A percentile compares a stretch with the other conserved stretches of the same genome.
Conservation (phyloP, 2,113 vertebrate genomes). For the Micronycteris hirsuta region DNA sequence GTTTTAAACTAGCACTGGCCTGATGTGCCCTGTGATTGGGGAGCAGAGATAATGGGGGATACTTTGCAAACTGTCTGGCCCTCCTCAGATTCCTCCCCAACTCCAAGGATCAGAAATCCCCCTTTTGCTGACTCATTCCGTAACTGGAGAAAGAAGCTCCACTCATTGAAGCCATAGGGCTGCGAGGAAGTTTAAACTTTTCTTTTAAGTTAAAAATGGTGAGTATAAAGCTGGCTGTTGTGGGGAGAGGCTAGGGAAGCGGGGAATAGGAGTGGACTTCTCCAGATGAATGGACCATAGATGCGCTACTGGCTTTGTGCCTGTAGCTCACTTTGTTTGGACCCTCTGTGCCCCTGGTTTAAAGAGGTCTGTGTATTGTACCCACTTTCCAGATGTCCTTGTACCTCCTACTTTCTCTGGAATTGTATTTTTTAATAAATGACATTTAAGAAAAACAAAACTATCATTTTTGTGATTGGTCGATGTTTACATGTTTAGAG, state of each 20-base stretch:
- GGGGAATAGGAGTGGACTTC: neutral
- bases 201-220: conserved; percentile 2
- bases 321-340: conserved; percentile 35
- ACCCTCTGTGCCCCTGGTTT: neutral
- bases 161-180: neutral
- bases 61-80: neutral
- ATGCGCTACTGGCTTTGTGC: conserved; percentile 40
- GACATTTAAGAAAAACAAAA: conserved; percentile 55
- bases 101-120: neutral
- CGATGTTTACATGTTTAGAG: neutral
- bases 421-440: conserved; percentile 77
- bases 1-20: neutral
- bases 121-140: conserved; percentile 30
- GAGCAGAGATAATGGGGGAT: neutral
- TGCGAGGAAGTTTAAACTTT: neutral
- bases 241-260: neutral
- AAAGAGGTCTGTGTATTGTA: conserved; percentile 61
- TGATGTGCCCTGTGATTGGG: neutral
- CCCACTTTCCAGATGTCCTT: conserved; percentile 37
- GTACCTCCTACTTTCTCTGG: conserved; percentile 60
- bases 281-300: conserved; percentile 59
- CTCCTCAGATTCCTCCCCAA: neutral
- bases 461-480: neutral
- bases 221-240: conserved; percentile 5
- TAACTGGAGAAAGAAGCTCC: conserved; percentile 18